phyloP scores from a whole-genome alignment of 2,888 invertebrate genomes.

The Candidula unifasciata region DNA sequence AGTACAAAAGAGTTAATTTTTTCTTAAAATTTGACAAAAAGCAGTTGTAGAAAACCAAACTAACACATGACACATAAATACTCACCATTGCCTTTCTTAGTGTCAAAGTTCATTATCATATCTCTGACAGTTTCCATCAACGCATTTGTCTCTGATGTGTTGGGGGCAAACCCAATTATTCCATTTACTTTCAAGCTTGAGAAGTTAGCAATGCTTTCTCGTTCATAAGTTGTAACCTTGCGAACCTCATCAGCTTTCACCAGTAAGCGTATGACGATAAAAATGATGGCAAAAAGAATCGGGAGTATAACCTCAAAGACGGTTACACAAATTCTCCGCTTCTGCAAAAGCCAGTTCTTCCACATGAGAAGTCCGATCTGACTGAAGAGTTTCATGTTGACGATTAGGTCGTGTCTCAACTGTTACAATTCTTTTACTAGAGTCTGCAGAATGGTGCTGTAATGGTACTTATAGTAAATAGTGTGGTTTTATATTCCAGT shows the following conservation, averaged over 20 bases:
- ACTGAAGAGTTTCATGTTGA: constrained; percentile 79
- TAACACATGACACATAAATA: background rate
- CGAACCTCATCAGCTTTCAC: background rate
- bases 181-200: background rate
- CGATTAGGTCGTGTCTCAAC: background rate
- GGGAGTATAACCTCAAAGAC: constrained; percentile 68
- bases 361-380: constrained; percentile 68
- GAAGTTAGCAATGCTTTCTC: background rate
- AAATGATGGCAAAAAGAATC: constrained; percentile 61
- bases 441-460: too few relatives aligned
- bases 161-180: constrained; percentile 37
- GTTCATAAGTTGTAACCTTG: background rate
- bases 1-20: too few relatives aligned
- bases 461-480: too few relatives aligned
- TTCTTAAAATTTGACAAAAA: background rate
- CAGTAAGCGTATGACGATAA: constrained; percentile 58
- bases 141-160: background rate
- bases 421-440: background rate
- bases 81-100: constrained; percentile 7
- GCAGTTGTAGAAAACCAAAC: background rate
- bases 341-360: constrained; percentile 68
- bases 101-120: background rate
- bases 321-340: constrained; percentile 62
- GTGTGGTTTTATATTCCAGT: too few relatives aligned
- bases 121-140: constrained; percentile 31